Evolutionary conservation across 2,113 vertebrate genomes (phyloP).

Genomic region (Fukomys damarensis): DNA sequence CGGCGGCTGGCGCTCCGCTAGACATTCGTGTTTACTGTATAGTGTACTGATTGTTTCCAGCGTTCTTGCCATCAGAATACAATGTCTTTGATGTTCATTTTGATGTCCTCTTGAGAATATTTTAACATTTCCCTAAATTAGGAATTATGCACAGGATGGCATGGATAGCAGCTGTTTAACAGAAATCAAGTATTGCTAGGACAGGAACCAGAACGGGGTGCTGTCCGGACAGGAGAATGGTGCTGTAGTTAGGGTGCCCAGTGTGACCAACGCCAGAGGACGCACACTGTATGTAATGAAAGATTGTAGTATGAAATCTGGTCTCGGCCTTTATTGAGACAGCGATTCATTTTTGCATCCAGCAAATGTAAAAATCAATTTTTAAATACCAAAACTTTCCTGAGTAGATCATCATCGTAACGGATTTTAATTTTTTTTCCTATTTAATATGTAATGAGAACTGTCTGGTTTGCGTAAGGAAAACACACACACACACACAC

Average conservation of each 20-base stretch:
- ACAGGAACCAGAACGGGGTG: background rate
- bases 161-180: background rate
- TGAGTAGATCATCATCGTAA: background rate
- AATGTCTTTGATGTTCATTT: background rate
- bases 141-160: background rate
- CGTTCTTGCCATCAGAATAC: background rate
- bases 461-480: background rate
- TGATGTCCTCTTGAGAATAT: background rate
- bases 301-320: background rate
- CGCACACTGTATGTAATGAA: background rate
- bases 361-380: background rate
- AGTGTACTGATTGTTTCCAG: background rate
- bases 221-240: background rate
- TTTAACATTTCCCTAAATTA: background rate
- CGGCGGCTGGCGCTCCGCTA: background rate
- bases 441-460: background rate
- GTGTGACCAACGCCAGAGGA: background rate
- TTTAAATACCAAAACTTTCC: background rate
- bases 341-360: background rate
- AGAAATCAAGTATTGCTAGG: background rate
- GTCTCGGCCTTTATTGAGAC: background rate
- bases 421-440: background rate
- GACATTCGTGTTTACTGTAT: background rate
- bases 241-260: background rate
- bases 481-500: too few relatives aligned